Percentiles rank a stretch among this genome's conserved stretches.
These are phyloP conservation scores for Phoenoteleia sp. DNA, from an alignment of 2,888 invertebrate species.

Conservation along the genomic window DNA sequence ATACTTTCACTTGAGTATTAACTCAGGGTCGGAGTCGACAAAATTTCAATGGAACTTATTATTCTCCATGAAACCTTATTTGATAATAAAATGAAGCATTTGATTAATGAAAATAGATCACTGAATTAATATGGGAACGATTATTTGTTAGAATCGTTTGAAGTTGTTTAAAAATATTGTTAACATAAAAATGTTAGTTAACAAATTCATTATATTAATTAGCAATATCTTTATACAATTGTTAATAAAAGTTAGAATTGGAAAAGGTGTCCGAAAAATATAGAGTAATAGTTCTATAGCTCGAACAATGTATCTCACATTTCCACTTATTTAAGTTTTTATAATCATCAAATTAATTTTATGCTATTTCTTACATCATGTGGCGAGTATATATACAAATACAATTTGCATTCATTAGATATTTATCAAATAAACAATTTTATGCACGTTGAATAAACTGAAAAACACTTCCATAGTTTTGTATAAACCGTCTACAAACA, in stretches of 20 bases:
- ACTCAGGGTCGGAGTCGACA: not conserved
- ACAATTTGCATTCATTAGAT: not conserved
- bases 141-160: too few species aligned
- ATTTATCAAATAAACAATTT: not conserved
- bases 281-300: not conserved
- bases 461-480: not conserved
- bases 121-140: too few species aligned
- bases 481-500: not conserved
- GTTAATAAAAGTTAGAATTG: too few species aligned
- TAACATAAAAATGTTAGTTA: too few species aligned
- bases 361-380: not conserved
- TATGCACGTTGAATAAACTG: not conserved
- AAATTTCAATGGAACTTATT: too few species aligned
- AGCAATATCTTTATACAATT: too few species aligned
- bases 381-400: not conserved
- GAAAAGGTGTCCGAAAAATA: too few species aligned
- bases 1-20: constrained; percentile 59
- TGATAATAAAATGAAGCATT: too few species aligned
- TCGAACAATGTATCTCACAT: not conserved
- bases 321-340: not conserved
- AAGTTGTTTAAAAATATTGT: too few species aligned
- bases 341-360: not conserved
- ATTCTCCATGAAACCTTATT: too few species aligned
- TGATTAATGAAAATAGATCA: too few species aligned
- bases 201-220: too few species aligned